Percentiles rank a stretch among this genome's conserved stretches.
Evolutionary conservation across 2,797 vertebrate species (phyloP).

Genomic region (Balearica regulorum): DNA sequence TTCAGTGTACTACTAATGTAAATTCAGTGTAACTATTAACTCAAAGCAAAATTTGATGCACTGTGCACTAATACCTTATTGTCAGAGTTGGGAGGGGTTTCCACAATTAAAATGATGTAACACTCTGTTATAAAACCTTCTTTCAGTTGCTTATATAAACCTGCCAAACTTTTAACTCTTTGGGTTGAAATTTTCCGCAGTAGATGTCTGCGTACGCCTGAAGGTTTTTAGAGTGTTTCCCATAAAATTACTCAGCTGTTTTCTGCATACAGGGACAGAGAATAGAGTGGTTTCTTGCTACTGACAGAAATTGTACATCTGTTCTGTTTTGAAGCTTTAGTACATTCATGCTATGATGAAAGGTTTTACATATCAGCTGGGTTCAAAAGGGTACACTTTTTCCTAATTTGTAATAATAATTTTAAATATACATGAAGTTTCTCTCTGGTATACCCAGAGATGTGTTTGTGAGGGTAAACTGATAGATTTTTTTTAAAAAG

Average conservation of each 20-base stretch:
- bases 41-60: not conserved
- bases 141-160: not conserved
- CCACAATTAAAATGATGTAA: not conserved
- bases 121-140: not conserved
- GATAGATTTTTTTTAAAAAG: not conserved
- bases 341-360: not conserved
- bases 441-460: not conserved
- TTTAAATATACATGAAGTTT: not conserved
- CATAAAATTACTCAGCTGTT: not conserved
- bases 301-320: not conserved
- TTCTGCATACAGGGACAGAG: not conserved
- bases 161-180: not conserved
- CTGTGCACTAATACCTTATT: not conserved
- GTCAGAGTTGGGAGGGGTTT: not conserved
- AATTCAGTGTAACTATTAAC: not conserved
- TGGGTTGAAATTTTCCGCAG: not conserved
- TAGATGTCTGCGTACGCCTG: not conserved
- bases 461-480: not conserved
- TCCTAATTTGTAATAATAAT: not conserved
- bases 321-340: not conserved
- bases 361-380: not conserved
- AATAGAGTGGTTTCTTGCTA: not conserved
- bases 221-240: not conserved
- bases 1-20: not conserved
- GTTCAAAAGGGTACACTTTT: not conserved